Percentiles rank a stretch among this genome's conserved stretches.
Evolutionary conservation across 2,113 vertebrate genomes (phyloP).

Genomic region (Eublepharis macularius): DNA sequence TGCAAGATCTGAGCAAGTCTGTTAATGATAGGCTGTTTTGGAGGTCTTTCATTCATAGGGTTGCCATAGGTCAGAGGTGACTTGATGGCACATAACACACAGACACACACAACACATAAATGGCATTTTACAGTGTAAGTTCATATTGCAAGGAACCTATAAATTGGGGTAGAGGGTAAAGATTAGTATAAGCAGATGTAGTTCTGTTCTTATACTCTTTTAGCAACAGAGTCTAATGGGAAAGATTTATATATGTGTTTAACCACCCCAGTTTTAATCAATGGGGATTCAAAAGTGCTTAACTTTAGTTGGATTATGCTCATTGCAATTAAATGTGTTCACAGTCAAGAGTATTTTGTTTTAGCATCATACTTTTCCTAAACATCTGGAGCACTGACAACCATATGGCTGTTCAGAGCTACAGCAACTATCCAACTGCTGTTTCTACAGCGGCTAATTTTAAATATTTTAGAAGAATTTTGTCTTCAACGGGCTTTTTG

Average conservation of each 20-base stretch:
- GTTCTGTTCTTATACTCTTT: too few relatives aligned
- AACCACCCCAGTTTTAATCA: not conserved
- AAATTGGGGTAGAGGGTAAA: too few relatives aligned
- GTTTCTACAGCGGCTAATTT: slow-evolving; percentile 40
- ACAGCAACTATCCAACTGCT: slow-evolving; percentile 16
- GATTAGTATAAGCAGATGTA: too few relatives aligned
- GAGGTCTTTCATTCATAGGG: too few relatives aligned
- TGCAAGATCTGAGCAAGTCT: too few relatives aligned
- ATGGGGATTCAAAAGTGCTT: not conserved
- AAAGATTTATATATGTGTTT: not conserved
- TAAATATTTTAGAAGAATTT: slow-evolving; percentile 23
- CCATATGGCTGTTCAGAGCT: slow-evolving; percentile 39
- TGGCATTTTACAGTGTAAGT: too few relatives aligned
- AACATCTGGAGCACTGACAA: not conserved
- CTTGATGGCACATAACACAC: too few relatives aligned
- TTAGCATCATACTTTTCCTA: slow-evolving; percentile 38
- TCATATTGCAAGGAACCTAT: too few relatives aligned
- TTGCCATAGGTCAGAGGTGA: too few relatives aligned
- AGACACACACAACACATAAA: too few relatives aligned
- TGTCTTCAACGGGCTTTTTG: slow-evolving; percentile 31
- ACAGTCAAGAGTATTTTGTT: slow-evolving; percentile 8
- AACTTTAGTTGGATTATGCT: not conserved
- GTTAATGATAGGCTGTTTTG: too few relatives aligned
- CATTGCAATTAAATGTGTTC: slow-evolving; percentile 36
- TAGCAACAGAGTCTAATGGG: not conserved